Evolutionary conservation across 2,888 invertebrate genomes (phyloP).

Genomic region (Mechanitis messenoides): DNA sequence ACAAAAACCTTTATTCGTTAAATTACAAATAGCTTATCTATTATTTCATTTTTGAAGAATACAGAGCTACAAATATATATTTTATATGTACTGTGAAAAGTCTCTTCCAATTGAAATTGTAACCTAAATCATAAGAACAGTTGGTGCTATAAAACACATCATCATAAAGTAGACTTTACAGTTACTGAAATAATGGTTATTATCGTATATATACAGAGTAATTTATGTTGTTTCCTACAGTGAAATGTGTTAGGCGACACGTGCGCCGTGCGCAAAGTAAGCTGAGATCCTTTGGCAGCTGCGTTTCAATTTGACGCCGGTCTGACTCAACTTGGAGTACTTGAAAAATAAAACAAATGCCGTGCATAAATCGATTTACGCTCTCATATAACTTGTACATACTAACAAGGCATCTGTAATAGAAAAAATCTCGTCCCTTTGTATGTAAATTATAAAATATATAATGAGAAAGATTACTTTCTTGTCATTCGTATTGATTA

Average conservation of each 20-base stretch:
- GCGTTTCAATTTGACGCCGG: slow-evolving; percentile 54
- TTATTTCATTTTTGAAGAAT: background rate
- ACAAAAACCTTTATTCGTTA: too few species aligned
- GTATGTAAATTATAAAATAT: too few species aligned
- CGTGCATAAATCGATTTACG: slow-evolving; percentile 20
- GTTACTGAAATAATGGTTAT: slow-evolving; percentile 23
- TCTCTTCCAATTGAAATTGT: background rate
- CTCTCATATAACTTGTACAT: too few species aligned
- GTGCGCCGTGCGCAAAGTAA: slow-evolving; percentile 72
- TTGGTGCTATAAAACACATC: background rate
- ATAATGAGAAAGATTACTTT: too few species aligned
- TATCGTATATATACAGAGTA: slow-evolving; percentile 30
- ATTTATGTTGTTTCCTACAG: slow-evolving; percentile 45
- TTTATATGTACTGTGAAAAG: slow-evolving; percentile 16
- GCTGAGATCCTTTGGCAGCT: slow-evolving; percentile 74
- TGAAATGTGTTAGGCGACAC: slow-evolving; percentile 42
- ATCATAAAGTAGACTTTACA: slow-evolving; percentile 13
- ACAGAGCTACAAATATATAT: slow-evolving; percentile 29
- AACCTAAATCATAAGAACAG: slow-evolving; percentile 2
- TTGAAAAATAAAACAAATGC: slow-evolving; percentile 27
- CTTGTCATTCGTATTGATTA: too few species aligned
- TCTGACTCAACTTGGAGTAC: slow-evolving; percentile 50
- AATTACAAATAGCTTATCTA: background rate
- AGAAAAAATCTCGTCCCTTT: too few species aligned
- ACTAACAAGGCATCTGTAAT: too few species aligned